phyloP scores from a whole-genome alignment of 2,113 vertebrate species.

The Colaptes auratus region DNA sequence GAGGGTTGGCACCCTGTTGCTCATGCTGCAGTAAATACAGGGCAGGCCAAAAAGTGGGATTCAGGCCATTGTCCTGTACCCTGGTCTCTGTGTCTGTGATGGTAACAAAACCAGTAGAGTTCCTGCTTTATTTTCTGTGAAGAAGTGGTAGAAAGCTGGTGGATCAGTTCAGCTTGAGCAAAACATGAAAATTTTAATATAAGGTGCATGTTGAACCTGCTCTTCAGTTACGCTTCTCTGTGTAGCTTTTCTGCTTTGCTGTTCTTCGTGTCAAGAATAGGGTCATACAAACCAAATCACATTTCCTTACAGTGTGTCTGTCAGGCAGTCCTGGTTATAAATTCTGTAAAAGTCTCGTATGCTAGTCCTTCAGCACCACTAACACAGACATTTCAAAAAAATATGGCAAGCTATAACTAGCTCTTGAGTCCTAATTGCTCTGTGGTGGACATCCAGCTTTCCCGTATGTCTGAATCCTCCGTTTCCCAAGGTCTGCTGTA shows the following conservation, averaged over 20 bases:
- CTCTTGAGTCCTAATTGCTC: neutral
- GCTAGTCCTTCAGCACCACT: neutral
- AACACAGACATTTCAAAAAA: neutral
- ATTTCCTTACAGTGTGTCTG: neutral
- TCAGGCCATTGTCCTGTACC: too few relatives aligned
- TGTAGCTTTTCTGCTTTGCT: neutral
- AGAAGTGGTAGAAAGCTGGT: neutral
- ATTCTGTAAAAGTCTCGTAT: neutral
- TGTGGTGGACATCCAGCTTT: neutral
- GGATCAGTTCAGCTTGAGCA: neutral
- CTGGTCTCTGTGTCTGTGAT: neutral
- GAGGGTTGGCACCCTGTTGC: neutral
- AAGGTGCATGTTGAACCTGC: neutral
- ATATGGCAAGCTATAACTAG: neutral
- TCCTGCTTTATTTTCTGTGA: neutral
- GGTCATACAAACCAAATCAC: neutral
- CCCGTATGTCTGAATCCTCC: neutral
- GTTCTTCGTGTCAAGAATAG: neutral
- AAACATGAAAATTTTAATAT: neutral
- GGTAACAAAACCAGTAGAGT: neutral
- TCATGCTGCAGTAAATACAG: neutral
- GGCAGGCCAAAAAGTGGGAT: neutral
- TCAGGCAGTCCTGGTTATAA: neutral
- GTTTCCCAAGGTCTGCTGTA: neutral
- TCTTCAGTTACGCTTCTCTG: neutral